These are phyloP conservation scores for Leptinotarsa texana DNA, from an alignment of 1,140 invertebrate species.

Conservation along the genomic window DNA sequence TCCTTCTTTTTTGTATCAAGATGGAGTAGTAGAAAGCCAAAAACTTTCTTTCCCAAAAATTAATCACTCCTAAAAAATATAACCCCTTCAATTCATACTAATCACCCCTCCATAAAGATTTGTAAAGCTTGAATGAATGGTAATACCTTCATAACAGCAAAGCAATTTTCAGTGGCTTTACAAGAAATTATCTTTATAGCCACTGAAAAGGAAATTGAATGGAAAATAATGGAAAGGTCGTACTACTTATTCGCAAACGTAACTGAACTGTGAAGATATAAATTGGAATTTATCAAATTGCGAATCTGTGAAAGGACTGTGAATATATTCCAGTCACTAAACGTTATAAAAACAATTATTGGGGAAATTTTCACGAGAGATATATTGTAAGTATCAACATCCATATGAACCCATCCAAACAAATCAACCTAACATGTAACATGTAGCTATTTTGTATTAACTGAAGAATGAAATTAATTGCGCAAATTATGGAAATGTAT, in stretches of 20 bases:
- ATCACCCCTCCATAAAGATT: too few relatives aligned
- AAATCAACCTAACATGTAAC: neutral
- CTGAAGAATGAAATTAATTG: neutral
- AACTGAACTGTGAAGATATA: slow-evolving; percentile 23
- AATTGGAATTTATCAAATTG: neutral
- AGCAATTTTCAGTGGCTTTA: neutral
- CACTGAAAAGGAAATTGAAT: slow-evolving; percentile 1
- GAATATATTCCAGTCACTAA: neutral
- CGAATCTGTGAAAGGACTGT: neutral
- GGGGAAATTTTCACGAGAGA: too few relatives aligned
- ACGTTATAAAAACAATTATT: too few relatives aligned
- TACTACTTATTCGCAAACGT: slow-evolving; percentile 7
- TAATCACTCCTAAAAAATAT: too few relatives aligned
- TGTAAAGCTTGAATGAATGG: too few relatives aligned
- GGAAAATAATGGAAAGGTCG: neutral
- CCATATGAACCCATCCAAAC: neutral
- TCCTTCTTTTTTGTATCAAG: too few relatives aligned
- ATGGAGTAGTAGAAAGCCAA: too few relatives aligned
- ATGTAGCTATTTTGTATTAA: slow-evolving; percentile 11
- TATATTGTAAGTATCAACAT: too few relatives aligned
- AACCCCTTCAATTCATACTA: too few relatives aligned
- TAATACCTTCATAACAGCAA: too few relatives aligned
- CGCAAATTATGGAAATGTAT: neutral
- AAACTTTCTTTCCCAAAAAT: too few relatives aligned
- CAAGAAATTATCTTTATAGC: neutral